Conservation (phyloP, 92 coral and sea anemone species). For the Hydrozoanthus gracilis region DNA sequence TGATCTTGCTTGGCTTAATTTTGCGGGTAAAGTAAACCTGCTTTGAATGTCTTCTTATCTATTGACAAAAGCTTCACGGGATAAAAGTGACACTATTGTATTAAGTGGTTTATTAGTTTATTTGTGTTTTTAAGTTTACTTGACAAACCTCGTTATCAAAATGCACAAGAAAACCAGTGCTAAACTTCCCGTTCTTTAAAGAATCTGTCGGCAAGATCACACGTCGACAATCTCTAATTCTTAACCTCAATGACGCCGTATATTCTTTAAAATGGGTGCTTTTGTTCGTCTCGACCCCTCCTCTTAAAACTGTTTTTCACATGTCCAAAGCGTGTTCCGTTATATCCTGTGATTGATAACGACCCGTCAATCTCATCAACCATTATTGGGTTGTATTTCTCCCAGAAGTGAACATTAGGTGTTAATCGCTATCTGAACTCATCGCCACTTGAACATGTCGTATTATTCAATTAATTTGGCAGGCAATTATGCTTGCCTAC, state of each 20-base stretch:
- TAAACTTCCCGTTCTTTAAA: slow-evolving; percentile 18
- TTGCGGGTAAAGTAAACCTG: slow-evolving; percentile 40
- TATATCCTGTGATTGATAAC: slow-evolving; percentile 64
- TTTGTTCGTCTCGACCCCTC: slow-evolving; percentile 74
- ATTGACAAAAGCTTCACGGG: slow-evolving; percentile 48
- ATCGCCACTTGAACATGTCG: slow-evolving; percentile 99
- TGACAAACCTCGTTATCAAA: slow-evolving; percentile 38
- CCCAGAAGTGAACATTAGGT: slow-evolving; percentile 93
- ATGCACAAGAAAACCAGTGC: neutral
- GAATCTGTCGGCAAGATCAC: slow-evolving; percentile 90
- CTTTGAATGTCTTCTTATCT: slow-evolving; percentile 34
- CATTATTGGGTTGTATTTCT: slow-evolving; percentile 75
- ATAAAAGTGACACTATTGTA: slow-evolving; percentile 42
- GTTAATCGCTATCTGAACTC: slow-evolving; percentile 99
- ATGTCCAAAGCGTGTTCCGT: slow-evolving; percentile 57
- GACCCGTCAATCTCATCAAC: slow-evolving; percentile 65
- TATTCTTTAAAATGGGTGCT: slow-evolving; percentile 51
- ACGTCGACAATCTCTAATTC: slow-evolving; percentile 58
- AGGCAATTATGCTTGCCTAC: slow-evolving; percentile 94
- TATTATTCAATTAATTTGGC: slow-evolving; percentile 99
- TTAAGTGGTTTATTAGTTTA: slow-evolving; percentile 50
- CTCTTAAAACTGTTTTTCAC: slow-evolving; percentile 68
- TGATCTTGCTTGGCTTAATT: slow-evolving; percentile 32
- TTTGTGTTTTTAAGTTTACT: slow-evolving; percentile 37
- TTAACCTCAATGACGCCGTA: slow-evolving; percentile 57